Conservation (phyloP, 2,797 vertebrate species). For the Onychomys torridus region DNA sequence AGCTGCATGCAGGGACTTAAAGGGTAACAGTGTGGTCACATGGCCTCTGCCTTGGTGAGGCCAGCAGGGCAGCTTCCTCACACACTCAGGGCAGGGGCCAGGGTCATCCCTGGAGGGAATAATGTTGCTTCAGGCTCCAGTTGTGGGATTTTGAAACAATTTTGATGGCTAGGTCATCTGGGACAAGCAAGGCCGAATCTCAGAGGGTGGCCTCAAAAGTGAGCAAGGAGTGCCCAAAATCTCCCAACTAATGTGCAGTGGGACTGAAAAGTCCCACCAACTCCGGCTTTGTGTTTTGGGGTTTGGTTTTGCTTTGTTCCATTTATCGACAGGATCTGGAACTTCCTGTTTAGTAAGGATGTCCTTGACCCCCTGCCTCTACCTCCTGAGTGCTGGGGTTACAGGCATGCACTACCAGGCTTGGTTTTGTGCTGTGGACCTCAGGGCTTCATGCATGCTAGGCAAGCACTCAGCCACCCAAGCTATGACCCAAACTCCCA, state of each 20-base stretch:
- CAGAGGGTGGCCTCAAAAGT: neutral
- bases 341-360: neutral
- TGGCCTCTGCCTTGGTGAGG: neutral
- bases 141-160: neutral
- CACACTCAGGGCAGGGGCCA: neutral
- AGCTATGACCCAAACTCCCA: neutral
- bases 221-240: no score
- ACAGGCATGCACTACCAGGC: no score
- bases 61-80: neutral
- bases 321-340: neutral
- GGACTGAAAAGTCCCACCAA: neutral
- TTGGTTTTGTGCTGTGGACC: neutral
- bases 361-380: neutral
- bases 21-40: neutral
- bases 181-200: neutral
- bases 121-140: neutral
- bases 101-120: neutral
- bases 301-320: neutral
- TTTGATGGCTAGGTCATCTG: neutral
- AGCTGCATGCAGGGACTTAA: no score
- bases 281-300: neutral
- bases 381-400: neutral
- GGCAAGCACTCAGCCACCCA: neutral
- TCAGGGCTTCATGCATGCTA: neutral
- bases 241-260: no score